phyloP scores from a whole-genome alignment of 53 echinoderm and acorn worm species.

The Hippasteria phrygiana region DNA sequence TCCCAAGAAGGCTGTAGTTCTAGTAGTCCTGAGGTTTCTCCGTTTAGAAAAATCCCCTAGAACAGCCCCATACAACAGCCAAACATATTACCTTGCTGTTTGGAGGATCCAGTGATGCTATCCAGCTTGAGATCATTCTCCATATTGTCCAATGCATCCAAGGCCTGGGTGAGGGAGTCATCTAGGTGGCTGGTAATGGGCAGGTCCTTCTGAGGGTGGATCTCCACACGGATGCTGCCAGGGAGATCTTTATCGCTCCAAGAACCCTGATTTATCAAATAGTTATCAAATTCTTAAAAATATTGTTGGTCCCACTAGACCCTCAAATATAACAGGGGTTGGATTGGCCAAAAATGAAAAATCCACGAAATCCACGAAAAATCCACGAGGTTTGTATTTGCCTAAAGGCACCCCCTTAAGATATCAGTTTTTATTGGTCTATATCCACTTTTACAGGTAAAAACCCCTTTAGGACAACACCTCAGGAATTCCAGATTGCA shows the following conservation, averaged over 20 bases:
- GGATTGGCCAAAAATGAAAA: no score
- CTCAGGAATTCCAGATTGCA: no score
- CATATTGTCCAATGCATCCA: conserved; percentile 70
- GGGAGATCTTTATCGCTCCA: conserved; percentile 57
- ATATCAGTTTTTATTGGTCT: no score
- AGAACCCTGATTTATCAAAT: neutral
- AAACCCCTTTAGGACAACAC: no score
- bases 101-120: neutral
- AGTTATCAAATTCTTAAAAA: neutral
- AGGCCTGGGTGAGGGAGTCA: conserved; percentile 67
- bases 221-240: conserved; percentile 70
- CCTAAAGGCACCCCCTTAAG: no score
- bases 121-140: conserved; percentile 70
- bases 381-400: no score
- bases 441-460: no score
- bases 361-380: no score
- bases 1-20: no score
- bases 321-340: no score
- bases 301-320: no score
- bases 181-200: conserved; percentile 59
- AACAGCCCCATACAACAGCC: no score
- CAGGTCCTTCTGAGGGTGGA: conserved; percentile 66
- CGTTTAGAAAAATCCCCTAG: neutral
- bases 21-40: neutral
- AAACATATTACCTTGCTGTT: conserved; percentile 20